Base-by-base conservation (phyloP, 2,113 vertebrate species). In the Lophura nycthemera region DNA sequence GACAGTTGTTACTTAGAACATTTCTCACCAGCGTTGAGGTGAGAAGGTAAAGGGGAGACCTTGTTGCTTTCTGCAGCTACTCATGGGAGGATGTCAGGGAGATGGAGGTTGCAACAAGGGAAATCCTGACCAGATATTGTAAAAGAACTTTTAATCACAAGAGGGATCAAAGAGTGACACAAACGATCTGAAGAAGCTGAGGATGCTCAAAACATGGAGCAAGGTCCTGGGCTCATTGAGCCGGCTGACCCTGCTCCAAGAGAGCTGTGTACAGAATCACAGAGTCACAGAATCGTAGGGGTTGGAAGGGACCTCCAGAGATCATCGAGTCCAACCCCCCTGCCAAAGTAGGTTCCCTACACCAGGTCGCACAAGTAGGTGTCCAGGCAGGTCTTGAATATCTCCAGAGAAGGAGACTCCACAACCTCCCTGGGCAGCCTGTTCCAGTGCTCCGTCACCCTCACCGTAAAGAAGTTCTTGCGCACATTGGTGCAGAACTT, bases 21-120 rank as follows among this genome's bases (percentile, higher is more conserved):
- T 17, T 52, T 30, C 47, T n/a, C n/a, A n/a, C n/a, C 36, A 64
- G 14, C 40, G 0, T 0, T 38, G 12, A 70, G 25, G 6, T 36
- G 34, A 61, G 24, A 67, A 86, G 54, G 15, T 63, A 11, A 86
- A 63, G 54, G 34, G 34, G 48, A 86, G 21, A 48, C 63, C 16
- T 94, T 60, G 4, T 36, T 76, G 10, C 73, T 84, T 70, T 29
- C 48, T 42, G 1, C 3, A 3, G 8, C 19, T 69, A 38, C n/a
- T 57, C 45, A 48, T 29, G 29, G 6, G 4, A 9, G 48, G 10
- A 3, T 67, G 15, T 22, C 67, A 14, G 13, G 22, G 7, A 65
- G 20, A 7, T 60, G 22, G 38, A 54, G 71, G 19, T 3, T 74
- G 16, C 5, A 27, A 8, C 4, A 61, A 25, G 4, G 36, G 8